These are phyloP conservation scores for Erpobdella octoculata DNA, from an alignment of 2,888 invertebrate genomes.

Conservation along the genomic window DNA sequence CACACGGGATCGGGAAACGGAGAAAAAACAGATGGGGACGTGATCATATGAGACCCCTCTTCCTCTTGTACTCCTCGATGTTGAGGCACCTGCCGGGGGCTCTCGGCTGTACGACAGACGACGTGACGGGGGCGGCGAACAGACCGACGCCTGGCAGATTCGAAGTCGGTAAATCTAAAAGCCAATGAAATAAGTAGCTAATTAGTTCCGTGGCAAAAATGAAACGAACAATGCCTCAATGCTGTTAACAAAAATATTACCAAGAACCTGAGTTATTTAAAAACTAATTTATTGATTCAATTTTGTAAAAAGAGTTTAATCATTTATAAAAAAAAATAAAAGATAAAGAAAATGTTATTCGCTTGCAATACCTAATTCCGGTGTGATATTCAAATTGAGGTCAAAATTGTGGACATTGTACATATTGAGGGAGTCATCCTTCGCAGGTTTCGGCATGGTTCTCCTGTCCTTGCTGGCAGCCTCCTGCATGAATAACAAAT, in stretches of 20 bases:
- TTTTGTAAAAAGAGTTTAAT: background rate
- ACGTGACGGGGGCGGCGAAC: background rate
- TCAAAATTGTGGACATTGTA: conserved; percentile 22
- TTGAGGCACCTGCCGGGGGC: conserved; percentile 5
- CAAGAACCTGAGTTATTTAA: no score
- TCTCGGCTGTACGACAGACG: background rate
- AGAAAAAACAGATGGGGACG: no score
- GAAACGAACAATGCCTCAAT: no score
- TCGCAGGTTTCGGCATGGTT: no score
- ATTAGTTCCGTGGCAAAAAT: no score
- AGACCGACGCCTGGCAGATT: background rate
- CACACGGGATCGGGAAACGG: no score
- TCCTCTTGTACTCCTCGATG: conserved; percentile 24
- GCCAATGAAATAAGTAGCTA: no score
- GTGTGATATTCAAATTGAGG: conserved; percentile 7
- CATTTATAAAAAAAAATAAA: background rate
- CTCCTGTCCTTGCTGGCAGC: no score
- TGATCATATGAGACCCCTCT: conserved; percentile 15
- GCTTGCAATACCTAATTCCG: no score
- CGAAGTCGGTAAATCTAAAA: background rate
- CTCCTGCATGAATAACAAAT: no score
- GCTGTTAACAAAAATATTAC: no score
- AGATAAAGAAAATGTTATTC: background rate
- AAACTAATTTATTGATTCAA: no score
- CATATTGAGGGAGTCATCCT: background rate